Evolutionary conservation across 92 coral and sea anemone species (phyloP), one percentile per base, ranked within the genome.

Genomic region (Virgularia gustaviana): DNA sequence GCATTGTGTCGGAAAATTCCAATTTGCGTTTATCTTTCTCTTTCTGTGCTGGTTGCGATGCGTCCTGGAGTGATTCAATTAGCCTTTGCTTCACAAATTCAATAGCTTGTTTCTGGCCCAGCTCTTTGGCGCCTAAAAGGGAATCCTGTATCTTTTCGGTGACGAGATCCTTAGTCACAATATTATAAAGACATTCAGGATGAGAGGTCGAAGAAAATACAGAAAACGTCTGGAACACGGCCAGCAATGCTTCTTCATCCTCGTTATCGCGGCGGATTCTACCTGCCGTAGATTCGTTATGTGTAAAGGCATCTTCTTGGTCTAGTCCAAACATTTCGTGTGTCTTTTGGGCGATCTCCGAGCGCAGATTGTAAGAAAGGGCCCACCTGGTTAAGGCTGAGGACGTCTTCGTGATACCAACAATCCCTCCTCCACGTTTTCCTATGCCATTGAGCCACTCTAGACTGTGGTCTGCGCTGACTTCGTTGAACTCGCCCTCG

Each of bases 141-240:
- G 87, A 86, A 11, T 47, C 80, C 59, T 77, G 83, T 43, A 81
- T 78, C 27, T 75, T 52, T 24, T 79, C 75, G 6, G 90, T 83
- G 12, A 60, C 90, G 1, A 87, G 83, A 68, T 87, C 83, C 57
- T 87, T 83, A 2, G 85, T 87, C 23, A 85, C 87, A 71, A 83
- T 83, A 70, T 75, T 87, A 36, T 58, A 76, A 41, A 83, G 91
- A 71, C 85, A 74, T n/a, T 75, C 39, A 57, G 82, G 90, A 71
- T 83, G 87, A 28, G 54, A 65, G 42, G 59, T 41, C 22, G 83
- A 54, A 19, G 74, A 83, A 65, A 86, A 86, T 24, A 83, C 82
- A 35, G 78, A 72, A 39, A 39, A 78, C 76, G 73, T 72, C 70
- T 64, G 63, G 49, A 80, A 35, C 56, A 53, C 52, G 35, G 85